Conservation (phyloP, 2,797 vertebrate genomes). For the Silurus lanzhouensis region DNA sequence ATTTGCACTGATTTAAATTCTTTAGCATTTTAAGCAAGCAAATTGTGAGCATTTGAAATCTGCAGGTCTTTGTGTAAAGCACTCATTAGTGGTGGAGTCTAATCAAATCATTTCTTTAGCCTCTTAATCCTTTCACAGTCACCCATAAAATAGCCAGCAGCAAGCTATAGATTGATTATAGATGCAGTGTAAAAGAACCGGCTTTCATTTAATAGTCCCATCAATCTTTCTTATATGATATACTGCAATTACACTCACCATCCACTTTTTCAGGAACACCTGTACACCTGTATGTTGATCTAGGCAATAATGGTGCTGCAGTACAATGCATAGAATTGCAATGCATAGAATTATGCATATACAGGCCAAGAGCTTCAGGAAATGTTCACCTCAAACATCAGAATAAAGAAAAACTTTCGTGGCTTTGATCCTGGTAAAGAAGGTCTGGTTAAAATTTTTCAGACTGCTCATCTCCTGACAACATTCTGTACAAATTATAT, state of each 20-base stretch:
- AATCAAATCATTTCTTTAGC: slow-evolving; percentile 21
- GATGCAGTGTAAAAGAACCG: slow-evolving; percentile 12
- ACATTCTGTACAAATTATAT: too few relatives aligned
- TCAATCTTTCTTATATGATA: slow-evolving; percentile 3
- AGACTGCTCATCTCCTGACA: too few relatives aligned
- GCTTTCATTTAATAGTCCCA: not conserved
- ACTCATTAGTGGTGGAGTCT: slow-evolving; percentile 26
- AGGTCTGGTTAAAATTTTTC: too few relatives aligned
- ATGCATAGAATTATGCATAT: too few relatives aligned
- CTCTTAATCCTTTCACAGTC: slow-evolving; percentile 11
- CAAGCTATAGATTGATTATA: slow-evolving; percentile 9
- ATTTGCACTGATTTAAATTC: slow-evolving; percentile 7
- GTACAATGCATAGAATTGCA: too few relatives aligned
- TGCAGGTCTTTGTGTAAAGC: not conserved
- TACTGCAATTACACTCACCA: not conserved
- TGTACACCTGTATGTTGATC: too few relatives aligned
- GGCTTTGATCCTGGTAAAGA: too few relatives aligned
- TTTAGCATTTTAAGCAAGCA: not conserved
- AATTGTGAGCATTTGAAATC: not conserved
- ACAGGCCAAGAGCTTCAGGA: too few relatives aligned
- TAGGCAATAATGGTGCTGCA: too few relatives aligned
- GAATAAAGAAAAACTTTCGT: too few relatives aligned
- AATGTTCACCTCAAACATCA: too few relatives aligned
- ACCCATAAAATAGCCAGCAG: slow-evolving; percentile 17
- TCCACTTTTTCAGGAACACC: too few relatives aligned